Conservation (phyloP, 2,888 invertebrate genomes). For the Cyclophora albipunctata region DNA sequence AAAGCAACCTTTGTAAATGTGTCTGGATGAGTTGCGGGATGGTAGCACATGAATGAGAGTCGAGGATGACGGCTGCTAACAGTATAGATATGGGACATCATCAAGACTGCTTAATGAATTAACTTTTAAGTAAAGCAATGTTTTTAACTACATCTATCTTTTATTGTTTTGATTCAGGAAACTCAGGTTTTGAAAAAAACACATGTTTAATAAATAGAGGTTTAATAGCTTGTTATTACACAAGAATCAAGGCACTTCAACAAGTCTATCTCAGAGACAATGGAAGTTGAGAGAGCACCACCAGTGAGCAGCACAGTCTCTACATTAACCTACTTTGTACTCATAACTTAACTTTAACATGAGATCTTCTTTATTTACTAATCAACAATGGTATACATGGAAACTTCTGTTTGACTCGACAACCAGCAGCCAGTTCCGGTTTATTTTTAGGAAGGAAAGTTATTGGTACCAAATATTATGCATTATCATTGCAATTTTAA, state of each 20-base stretch:
- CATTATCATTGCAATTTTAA: too few species aligned
- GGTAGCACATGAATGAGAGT: too few species aligned
- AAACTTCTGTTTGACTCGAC: too few species aligned
- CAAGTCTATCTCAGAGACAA: conserved; percentile 3
- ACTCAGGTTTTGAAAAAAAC: conserved; percentile 3
- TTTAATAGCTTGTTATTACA: conserved; percentile 40
- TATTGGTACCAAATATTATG: too few species aligned
- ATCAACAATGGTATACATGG: conserved; percentile 7
- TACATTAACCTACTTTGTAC: conserved; percentile 34
- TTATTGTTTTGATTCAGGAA: too few species aligned
- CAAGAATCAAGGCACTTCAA: conserved; percentile 42
- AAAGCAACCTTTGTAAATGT: neutral
- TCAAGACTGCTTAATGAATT: too few species aligned
- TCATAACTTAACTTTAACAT: conserved; percentile 28
- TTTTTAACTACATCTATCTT: neutral
- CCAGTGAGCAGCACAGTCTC: neutral
- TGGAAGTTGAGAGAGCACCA: neutral
- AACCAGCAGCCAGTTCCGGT: too few species aligned
- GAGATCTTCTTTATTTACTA: conserved; percentile 34
- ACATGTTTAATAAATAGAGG: conserved; percentile 9
- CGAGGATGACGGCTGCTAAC: too few species aligned
- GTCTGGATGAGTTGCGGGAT: too few species aligned
- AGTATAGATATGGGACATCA: too few species aligned
- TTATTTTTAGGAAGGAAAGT: too few species aligned
- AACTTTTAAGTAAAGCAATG: neutral